A percentile compares a stretch with the other conserved stretches of the same genome.
phyloP scores from a whole-genome alignment of 37 sponge, comb jelly and placozoan genomes.

The Spongilla lacustris region DNA sequence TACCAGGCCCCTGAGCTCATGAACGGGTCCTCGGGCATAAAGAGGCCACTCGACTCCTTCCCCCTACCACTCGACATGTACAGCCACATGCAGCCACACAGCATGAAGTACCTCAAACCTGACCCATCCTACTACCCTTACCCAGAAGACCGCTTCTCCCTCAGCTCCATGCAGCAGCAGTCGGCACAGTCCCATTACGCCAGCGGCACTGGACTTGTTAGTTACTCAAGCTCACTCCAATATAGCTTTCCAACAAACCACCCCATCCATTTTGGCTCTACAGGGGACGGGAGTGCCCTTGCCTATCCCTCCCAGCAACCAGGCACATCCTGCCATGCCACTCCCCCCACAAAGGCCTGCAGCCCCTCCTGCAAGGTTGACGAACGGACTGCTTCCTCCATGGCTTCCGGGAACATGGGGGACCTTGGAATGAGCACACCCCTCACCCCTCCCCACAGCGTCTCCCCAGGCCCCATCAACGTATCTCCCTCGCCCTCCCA shows the following conservation, averaged over 20 bases:
- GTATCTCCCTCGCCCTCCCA: conserved; percentile 28
- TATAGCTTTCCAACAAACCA: background rate
- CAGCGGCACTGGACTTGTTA: background rate
- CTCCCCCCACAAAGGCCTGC: background rate
- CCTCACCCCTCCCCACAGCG: conserved; percentile 62
- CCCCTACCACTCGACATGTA: conserved; percentile 30
- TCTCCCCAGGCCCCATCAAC: conserved; percentile 25
- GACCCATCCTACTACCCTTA: conserved; percentile 23
- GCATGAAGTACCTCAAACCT: conserved; percentile 3
- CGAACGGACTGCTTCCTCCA: background rate
- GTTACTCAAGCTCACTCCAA: background rate
- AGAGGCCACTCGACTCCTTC: conserved; percentile 48
- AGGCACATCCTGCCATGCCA: background rate
- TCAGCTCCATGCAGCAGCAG: background rate
- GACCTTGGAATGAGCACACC: conserved; percentile 34
- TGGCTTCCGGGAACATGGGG: conserved; percentile 7
- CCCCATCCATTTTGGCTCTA: background rate
- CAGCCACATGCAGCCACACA: background rate
- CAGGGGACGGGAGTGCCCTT: background rate
- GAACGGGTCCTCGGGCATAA: conserved; percentile 15
- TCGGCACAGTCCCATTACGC: background rate
- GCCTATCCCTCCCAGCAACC: background rate
- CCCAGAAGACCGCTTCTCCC: conserved; percentile 17
- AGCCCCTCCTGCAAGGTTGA: conserved; percentile 20
- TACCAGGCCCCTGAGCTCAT: background rate